Base-by-base conservation (phyloP, 2,113 vertebrate species). In the Carassius carassius region DNA sequence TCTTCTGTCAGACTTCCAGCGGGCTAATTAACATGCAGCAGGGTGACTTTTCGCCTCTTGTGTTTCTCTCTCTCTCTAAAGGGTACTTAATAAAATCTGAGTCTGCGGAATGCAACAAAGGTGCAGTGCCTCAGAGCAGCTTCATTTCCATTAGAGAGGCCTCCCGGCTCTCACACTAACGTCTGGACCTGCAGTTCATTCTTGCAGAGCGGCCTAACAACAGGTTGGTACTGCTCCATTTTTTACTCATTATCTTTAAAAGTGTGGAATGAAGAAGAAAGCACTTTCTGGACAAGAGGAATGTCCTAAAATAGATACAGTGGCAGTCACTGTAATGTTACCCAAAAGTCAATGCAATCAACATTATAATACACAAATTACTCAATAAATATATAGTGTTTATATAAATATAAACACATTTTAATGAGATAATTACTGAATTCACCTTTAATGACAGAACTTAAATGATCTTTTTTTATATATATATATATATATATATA, bases 51-150 rank as follows among this genome's bases (percentile, higher is more conserved):
- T 89, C 87, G 84, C 90, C 88, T 91, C 89, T 92, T 93, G 92
- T 93, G 91, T 91, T 89, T 90, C 90, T 84, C 91, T 89, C 91
- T 90, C 90, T 93, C 92, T 93, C 92, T 91, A 92, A 94, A 92
- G 92, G 85, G 92, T 93, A 94, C 94, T 95, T 94, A 92, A 94
- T 94, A 95, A 95, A 95, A 93, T 93, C 89, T 49, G 88, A 93
- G 91, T 92, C 92, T 91, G 90, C 85, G 54, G 88, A 91, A 82
- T 84, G 89, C 90, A 89, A 94, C 93, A 94, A 94, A 92, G 91
- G 91, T 87, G 85, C 88, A 76, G 90, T 83, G 87, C 89, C 78
- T 86, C 85, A 88, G 82, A 63, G 81, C 84, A 47, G 84, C 87
- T 89, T 90, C 89, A 91, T 92, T 92, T 90, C 90, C 89, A 91